These are phyloP conservation scores for Cettia cetti DNA, from an alignment of 2,113 vertebrate genomes.

Conservation along the genomic window DNA sequence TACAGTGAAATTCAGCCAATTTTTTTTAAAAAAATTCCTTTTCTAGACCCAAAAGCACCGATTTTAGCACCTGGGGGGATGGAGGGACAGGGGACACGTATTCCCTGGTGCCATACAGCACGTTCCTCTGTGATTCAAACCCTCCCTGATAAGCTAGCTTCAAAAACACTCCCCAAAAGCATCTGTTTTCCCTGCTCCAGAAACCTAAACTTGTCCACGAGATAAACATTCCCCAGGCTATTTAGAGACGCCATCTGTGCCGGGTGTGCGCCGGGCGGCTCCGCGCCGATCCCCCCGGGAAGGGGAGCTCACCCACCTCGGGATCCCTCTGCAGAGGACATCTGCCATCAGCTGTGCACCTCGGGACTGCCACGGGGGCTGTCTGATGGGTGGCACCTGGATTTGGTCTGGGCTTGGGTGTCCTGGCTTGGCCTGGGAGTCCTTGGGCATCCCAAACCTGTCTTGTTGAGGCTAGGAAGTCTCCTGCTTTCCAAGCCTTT, in stretches of 20 bases:
- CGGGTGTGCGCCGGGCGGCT: not conserved
- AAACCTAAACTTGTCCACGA: constrained; percentile 48
- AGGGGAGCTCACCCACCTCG: not conserved
- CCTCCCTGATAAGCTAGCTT: not conserved
- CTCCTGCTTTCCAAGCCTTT: not conserved
- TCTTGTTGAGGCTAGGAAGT: not conserved
- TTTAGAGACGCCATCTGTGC: constrained; percentile 59
- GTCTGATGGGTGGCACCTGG: not conserved
- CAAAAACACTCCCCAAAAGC: constrained; percentile 19
- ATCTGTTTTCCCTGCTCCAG: constrained; percentile 59
- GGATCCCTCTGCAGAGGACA: not conserved
- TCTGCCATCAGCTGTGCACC: not conserved
- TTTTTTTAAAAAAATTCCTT: not conserved
- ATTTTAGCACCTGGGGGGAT: not conserved
- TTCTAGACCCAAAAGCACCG: accelerated
- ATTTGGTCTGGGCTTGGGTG: not conserved
- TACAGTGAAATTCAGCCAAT: not conserved
- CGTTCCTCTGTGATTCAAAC: constrained; percentile 2
- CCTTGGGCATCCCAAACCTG: not conserved
- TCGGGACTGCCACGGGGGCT: not conserved
- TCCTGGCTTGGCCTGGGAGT: not conserved
- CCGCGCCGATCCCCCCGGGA: accelerated
- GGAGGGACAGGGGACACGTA: not conserved
- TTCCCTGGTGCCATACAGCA: not conserved
- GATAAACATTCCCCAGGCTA: constrained; percentile 30